These are phyloP conservation scores for Ooceraea biroi DNA, from an alignment of 1,140 invertebrate genomes.

Conservation along the genomic window DNA sequence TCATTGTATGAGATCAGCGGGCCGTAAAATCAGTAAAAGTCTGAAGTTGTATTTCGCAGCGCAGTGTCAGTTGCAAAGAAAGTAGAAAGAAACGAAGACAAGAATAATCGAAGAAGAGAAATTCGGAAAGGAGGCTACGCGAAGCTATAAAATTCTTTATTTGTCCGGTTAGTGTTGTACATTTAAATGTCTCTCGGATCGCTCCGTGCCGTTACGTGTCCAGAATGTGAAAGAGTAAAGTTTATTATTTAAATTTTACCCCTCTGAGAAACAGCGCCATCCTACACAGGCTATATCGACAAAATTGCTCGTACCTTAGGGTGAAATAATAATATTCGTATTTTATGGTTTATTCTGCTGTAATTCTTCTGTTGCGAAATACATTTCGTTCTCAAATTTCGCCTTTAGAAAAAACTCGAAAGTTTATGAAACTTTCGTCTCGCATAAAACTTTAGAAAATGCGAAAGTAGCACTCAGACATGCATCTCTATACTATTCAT, in stretches of 20 bases:
- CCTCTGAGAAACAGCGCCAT: too few species aligned
- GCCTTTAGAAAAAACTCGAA: too few species aligned
- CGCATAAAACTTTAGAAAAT: too few species aligned
- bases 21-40: too few species aligned
- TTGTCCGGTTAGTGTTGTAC: neutral
- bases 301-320: constrained; percentile 1
- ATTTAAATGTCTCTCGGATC: neutral
- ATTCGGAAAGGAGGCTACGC: constrained; percentile 6
- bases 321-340: neutral
- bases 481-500: too few species aligned
- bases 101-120: neutral
- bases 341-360: neutral
- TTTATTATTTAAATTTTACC: constrained; percentile 3
- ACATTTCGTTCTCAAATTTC: neutral
- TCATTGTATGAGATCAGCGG: too few species aligned
- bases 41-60: too few species aligned
- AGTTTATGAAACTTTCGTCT: too few species aligned
- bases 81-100: neutral
- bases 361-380: neutral
- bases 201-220: neutral
- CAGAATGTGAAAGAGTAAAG: neutral
- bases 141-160: constrained; percentile 30
- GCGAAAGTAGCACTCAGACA: too few species aligned
- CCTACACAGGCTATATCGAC: neutral
- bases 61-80: too few species aligned